Evolutionary conservation across 2,797 vertebrate genomes (phyloP), one percentile per base, ranked within the genome.

Genomic region (Sebastes trivittatus): DNA sequence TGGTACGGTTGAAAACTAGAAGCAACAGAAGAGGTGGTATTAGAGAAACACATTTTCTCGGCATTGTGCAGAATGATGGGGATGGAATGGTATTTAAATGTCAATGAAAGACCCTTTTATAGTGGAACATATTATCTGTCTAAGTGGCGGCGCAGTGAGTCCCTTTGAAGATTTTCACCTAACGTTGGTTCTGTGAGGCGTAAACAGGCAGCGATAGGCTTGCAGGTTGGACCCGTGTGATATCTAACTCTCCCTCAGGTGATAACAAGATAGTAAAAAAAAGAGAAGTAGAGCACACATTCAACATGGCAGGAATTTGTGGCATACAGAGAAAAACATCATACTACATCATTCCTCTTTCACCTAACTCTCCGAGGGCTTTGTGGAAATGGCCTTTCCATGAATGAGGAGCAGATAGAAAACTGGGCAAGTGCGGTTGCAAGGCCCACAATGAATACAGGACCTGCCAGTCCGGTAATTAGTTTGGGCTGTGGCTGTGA

Each of bases 401-500:
- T 88, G 87, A 89, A 85, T 84, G 80, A 84, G 78, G 78, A 71
- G 75, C 59, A 78, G 89, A 84, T 66, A 80, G 76, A 71, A 82
- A 84, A 83, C 78, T 72, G 86, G 88, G 82, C 87, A 77, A 30
- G 65, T 82, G 76, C 22, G 6, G 56, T 83, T 83, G 66, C 66
- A 42, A 64, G 78, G 75, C 78, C 86, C 85, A 81, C 84, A 80
- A 81, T 88, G 86, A 87, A 86, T 84, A 78, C 83, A 87, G 73
- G 77, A 83, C 80, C 79, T 91, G 89, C 90, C 92, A 91, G 83
- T 88, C 38, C 73, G 11, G 90, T 94, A 94, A 94, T 94, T 94
- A 94, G 89, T 91, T 85, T 91, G 83, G 91, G 87, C 86, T 75
- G 81, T 85, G 88, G 78, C 70, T 83, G 78, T 74, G 88, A 89